A percentile compares a stretch with the other conserved stretches of the same genome.
Conservation (phyloP, 2,113 vertebrate genomes). For the Siphamia tubifer region DNA sequence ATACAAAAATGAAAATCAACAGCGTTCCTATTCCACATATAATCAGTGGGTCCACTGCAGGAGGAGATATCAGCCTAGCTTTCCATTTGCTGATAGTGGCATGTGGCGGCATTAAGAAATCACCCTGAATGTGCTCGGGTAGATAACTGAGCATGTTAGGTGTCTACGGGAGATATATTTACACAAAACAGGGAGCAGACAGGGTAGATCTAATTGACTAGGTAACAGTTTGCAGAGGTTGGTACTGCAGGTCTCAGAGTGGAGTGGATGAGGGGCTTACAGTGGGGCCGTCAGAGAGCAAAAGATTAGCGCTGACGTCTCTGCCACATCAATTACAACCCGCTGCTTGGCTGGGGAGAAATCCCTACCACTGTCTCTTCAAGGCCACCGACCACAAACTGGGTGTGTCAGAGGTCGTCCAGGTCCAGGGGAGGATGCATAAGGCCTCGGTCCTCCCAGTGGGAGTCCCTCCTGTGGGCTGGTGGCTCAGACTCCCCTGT, state of each 20-base stretch:
- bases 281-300: slow-evolving; percentile 66
- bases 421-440: slow-evolving; percentile 59
- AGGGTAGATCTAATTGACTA: slow-evolving; percentile 75
- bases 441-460: slow-evolving; percentile 59
- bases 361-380: slow-evolving; percentile 74
- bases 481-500: slow-evolving; percentile 73
- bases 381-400: slow-evolving; percentile 66
- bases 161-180: slow-evolving; percentile 72
- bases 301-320: slow-evolving; percentile 81
- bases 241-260: slow-evolving; percentile 57
- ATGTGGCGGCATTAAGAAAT: slow-evolving; percentile 69
- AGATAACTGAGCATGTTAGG: slow-evolving; percentile 74
- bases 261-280: slow-evolving; percentile 62
- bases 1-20: slow-evolving; percentile 76
- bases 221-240: slow-evolving; percentile 67
- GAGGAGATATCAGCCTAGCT: slow-evolving; percentile 67
- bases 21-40: slow-evolving; percentile 57
- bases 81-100: slow-evolving; percentile 78
- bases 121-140: slow-evolving; percentile 66
- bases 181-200: slow-evolving; percentile 69
- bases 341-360: slow-evolving; percentile 62
- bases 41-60: slow-evolving; percentile 60
- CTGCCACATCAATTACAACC: slow-evolving; percentile 83
- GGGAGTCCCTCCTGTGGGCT: slow-evolving; percentile 73
- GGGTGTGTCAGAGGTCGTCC: slow-evolving; percentile 75